phyloP scores from a whole-genome alignment of 2,113 vertebrate species.

The Equus quagga region DNA sequence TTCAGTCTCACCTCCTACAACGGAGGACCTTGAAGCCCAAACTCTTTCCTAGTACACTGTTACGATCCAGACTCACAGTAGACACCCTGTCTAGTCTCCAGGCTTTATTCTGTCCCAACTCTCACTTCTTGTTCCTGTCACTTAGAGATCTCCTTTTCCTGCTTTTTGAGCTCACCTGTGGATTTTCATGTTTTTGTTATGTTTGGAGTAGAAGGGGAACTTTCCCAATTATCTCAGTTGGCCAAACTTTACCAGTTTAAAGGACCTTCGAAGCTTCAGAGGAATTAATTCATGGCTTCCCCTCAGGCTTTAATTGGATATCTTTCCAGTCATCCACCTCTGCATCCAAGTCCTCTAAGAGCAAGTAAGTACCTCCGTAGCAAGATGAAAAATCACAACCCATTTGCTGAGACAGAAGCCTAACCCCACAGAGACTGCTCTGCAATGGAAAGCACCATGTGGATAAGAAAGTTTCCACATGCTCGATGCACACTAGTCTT shows the following conservation, averaged over 20 bases:
- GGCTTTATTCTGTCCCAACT: not conserved
- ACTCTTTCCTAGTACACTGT: accelerated
- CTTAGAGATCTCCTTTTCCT: not conserved
- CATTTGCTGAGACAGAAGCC: not conserved
- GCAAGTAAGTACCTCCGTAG: not conserved
- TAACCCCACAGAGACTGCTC: not conserved
- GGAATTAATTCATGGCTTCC: not conserved
- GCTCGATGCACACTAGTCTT: not conserved
- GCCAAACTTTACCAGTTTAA: not conserved
- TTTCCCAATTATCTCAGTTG: not conserved
- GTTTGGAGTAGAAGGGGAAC: not conserved
- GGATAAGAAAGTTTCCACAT: not conserved
- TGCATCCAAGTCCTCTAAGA: not conserved
- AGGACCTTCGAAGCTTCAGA: not conserved
- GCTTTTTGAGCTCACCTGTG: not conserved
- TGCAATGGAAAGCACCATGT: no score
- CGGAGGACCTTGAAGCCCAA: no score
- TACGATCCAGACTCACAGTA: accelerated
- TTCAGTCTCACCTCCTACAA: not conserved
- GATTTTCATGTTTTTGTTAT: not conserved
- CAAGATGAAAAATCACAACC: not conserved
- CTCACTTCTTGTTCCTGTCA: not conserved
- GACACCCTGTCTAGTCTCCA: not conserved
- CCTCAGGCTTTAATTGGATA: not conserved
- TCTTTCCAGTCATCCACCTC: not conserved